Conservation (phyloP, 2,888 invertebrate species). For the Entomobrya multifasciata region DNA sequence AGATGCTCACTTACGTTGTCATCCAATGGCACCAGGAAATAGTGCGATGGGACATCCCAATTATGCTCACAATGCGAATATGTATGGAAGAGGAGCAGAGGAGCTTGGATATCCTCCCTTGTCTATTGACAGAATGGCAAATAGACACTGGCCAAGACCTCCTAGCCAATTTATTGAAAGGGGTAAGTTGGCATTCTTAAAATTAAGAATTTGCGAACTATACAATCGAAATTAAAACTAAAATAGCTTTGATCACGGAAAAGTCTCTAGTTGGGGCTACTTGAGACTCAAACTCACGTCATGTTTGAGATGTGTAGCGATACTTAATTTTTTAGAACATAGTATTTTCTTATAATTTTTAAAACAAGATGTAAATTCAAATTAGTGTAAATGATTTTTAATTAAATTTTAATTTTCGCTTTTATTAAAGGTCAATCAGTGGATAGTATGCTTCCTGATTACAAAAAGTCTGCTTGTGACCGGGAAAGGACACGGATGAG, state of each 20-base stretch:
- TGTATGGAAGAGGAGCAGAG: conserved; percentile 60
- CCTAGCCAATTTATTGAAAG: not conserved
- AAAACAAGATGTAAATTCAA: no score
- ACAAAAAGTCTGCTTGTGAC: conserved; percentile 92
- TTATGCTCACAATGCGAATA: not conserved
- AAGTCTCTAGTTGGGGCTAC: no score
- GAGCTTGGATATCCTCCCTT: conserved; percentile 68
- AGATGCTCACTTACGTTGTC: no score
- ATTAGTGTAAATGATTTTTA: no score
- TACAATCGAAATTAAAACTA: not conserved
- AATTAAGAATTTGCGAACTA: not conserved
- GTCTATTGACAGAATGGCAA: conserved; percentile 76
- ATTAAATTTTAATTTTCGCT: not conserved
- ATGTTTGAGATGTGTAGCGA: no score
- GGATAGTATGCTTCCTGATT: conserved; percentile 83
- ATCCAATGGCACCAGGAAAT: not conserved
- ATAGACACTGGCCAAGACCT: conserved; percentile 73
- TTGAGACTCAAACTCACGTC: no score
- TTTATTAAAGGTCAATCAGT: conserved; percentile 33
- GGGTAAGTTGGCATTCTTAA: conserved; percentile 22
- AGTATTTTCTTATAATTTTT: no score
- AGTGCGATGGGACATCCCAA: not conserved
- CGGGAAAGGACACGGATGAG: conserved; percentile 91
- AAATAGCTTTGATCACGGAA: no score
- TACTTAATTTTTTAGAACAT: no score